Conservation (phyloP, 2,888 invertebrate species). For the Phalera bucephala region DNA sequence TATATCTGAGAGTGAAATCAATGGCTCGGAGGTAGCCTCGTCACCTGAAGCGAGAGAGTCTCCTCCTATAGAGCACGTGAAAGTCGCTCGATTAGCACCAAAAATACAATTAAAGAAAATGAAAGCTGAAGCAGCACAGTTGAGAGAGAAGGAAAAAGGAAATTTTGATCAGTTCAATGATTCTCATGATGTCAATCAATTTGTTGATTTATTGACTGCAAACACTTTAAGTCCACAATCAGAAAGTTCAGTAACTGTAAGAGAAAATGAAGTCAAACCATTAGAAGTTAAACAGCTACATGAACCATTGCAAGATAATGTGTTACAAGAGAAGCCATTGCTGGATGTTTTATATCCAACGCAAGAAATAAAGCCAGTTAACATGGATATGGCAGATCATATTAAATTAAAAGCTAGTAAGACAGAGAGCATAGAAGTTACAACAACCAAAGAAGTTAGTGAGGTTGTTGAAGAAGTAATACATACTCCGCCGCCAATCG, state of each 20-base stretch:
- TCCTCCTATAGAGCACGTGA: slow-evolving; percentile 76
- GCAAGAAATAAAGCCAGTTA: slow-evolving; percentile 59
- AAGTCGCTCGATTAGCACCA: slow-evolving; percentile 79
- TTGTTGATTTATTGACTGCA: slow-evolving; percentile 22
- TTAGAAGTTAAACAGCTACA: slow-evolving; percentile 17
- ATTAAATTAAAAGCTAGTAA: slow-evolving; percentile 21
- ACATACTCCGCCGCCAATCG: slow-evolving; percentile 1
- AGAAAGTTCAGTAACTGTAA: slow-evolving; percentile 15
- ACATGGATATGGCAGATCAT: slow-evolving; percentile 30
- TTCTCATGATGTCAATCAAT: slow-evolving; percentile 22
- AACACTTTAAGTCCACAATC: slow-evolving; percentile 15
- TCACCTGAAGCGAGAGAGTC: slow-evolving; percentile 69
- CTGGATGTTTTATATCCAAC: slow-evolving; percentile 57
- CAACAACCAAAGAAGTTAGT: background rate
- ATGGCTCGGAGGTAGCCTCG: slow-evolving; percentile 62
- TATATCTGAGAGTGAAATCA: slow-evolving; percentile 62
- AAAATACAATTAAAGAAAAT: slow-evolving; percentile 79
- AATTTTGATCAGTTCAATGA: slow-evolving; percentile 29
- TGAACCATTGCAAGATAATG: slow-evolving; percentile 9
- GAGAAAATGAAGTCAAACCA: slow-evolving; percentile 16
- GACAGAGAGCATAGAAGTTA: slow-evolving; percentile 10
- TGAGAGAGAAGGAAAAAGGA: slow-evolving; percentile 54
- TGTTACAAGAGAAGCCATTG: slow-evolving; percentile 13
- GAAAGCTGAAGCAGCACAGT: slow-evolving; percentile 72
- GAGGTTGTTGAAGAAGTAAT: background rate